Conservation (phyloP, 1,140 invertebrate genomes). For the Aculops lycopersici region DNA sequence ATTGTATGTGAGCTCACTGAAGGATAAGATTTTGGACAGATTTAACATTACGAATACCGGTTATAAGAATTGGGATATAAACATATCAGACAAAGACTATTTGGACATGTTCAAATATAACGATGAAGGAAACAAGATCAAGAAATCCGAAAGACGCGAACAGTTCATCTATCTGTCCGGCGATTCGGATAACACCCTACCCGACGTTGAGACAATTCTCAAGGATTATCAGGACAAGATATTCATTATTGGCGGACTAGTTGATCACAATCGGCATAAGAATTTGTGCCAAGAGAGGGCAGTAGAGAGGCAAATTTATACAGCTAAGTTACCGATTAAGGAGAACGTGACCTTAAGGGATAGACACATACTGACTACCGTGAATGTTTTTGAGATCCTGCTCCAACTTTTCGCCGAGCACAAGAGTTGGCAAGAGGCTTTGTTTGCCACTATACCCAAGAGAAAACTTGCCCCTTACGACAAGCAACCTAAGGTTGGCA, state of each 20-base stretch:
- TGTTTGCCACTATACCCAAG: slow-evolving; percentile 32
- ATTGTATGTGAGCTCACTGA: slow-evolving; percentile 51
- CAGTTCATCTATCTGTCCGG: slow-evolving; percentile 65
- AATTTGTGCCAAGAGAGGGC: slow-evolving; percentile 54
- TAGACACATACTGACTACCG: slow-evolving; percentile 56
- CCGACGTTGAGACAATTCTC: slow-evolving; percentile 24
- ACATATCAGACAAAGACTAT: slow-evolving; percentile 7
- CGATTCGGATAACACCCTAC: slow-evolving; percentile 61
- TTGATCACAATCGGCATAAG: slow-evolving; percentile 86
- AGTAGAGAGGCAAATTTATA: slow-evolving; percentile 33
- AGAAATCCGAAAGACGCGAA: slow-evolving; percentile 30
- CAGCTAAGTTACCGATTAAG: slow-evolving; percentile 57
- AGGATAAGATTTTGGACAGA: slow-evolving; percentile 29
- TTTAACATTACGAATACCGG: slow-evolving; percentile 31
- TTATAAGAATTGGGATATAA: slow-evolving; percentile 76
- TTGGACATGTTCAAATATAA: slow-evolving; percentile 3
- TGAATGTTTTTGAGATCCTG: slow-evolving; percentile 80
- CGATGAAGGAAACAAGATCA: slow-evolving; percentile 22
- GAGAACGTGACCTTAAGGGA: slow-evolving; percentile 71
- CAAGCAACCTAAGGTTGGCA: too few species aligned
- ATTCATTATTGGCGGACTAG: slow-evolving; percentile 80
- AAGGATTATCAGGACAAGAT: slow-evolving; percentile 25
- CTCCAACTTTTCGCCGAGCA: slow-evolving; percentile 36
- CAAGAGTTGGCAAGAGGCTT: slow-evolving; percentile 41
- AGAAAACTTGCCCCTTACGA: slow-evolving; percentile 16